Percentiles rank a stretch among this genome's conserved stretches.
These are phyloP conservation scores for Beroe ovata DNA, from an alignment of 37 sponge, comb jelly and placozoan species.

Conservation along the genomic window DNA sequence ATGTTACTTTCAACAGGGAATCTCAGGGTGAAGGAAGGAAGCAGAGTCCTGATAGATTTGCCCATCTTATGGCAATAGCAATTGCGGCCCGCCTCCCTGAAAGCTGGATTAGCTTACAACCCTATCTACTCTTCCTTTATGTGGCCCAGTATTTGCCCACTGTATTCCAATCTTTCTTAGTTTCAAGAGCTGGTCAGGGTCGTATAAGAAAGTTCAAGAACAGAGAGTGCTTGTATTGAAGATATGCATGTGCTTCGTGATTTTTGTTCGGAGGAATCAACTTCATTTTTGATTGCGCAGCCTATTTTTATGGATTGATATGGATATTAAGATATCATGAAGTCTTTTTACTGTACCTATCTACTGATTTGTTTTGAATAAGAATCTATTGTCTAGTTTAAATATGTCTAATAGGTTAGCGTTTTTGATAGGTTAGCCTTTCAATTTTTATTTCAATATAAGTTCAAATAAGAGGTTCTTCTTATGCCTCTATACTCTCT, in stretches of 20 bases:
- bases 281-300: too few relatives aligned
- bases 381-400: too few relatives aligned
- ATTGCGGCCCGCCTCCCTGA: constrained; percentile 84
- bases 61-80: constrained; percentile 79
- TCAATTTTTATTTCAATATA: too few relatives aligned
- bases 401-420: too few relatives aligned
- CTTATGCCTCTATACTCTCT: too few relatives aligned
- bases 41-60: constrained; percentile 76
- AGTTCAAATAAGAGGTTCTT: too few relatives aligned
- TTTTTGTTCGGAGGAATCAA: too few relatives aligned
- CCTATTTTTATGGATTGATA: background rate
- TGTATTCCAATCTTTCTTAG: constrained; percentile 69
- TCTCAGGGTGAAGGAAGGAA: constrained; percentile 37
- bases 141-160: constrained; percentile 78
- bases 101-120: constrained; percentile 84
- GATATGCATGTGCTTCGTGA: too few relatives aligned
- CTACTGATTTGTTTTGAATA: too few relatives aligned
- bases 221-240: constrained; percentile 35
- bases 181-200: background rate
- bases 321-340: background rate
- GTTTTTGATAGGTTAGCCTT: too few relatives aligned
- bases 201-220: constrained; percentile 39
- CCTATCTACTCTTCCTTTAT: constrained; percentile 81
- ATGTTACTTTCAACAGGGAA: background rate
- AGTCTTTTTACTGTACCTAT: too few relatives aligned